Evolutionary conservation across 2,888 invertebrate species (phyloP), one percentile per base, ranked within the genome.

Genomic region (Melinaea marsaeus): DNA sequence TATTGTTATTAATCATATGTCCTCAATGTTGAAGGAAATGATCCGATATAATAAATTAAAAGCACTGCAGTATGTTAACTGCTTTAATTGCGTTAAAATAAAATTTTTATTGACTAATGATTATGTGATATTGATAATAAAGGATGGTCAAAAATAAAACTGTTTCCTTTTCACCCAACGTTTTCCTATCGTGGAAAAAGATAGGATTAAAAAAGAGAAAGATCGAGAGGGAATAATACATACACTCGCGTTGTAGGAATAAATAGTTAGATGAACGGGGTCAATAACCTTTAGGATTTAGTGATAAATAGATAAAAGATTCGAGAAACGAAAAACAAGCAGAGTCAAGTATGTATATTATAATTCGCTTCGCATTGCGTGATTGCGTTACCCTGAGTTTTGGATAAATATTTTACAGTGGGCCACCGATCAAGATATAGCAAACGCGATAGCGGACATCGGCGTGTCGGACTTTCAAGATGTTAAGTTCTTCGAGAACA

Each of bases 401-500:
- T 82, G 75, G 76, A 79, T 84, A 78, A 75, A 73, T 77, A 75
- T 83, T 84, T 92, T 94, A 68, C 88, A 98, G 98, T 99, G 98
- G 98, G 99, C 98, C 61, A 99, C 98, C 69, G 99, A 98, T 91
- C 97, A 97, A 90, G 98, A 99, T 81, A 95, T 99, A 71, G 95
- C 96, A 59, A 97, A 98, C 89, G 95, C 95, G n/a, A 93, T 99
- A 67, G 93, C 94, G 60, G 95, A 95, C 72, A 92, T 97, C 74
- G 99, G 99, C 57, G 96, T 99, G 5, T 93, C 92, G 62, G 99
- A 99, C 89, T 95, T 99, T 79, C 93, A 98, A 77, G 99, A 99
- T 84, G 98, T 99, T 47, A 99, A 99, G 90, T 99, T 99, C 91
- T 99, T 99, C 91, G 99, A 99, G 89, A 99, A 99, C 91, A 94